Percentiles rank a stretch among this genome's conserved stretches.
Evolutionary conservation across 2,113 vertebrate species (phyloP).

Genomic region (Piprites chloris): DNA sequence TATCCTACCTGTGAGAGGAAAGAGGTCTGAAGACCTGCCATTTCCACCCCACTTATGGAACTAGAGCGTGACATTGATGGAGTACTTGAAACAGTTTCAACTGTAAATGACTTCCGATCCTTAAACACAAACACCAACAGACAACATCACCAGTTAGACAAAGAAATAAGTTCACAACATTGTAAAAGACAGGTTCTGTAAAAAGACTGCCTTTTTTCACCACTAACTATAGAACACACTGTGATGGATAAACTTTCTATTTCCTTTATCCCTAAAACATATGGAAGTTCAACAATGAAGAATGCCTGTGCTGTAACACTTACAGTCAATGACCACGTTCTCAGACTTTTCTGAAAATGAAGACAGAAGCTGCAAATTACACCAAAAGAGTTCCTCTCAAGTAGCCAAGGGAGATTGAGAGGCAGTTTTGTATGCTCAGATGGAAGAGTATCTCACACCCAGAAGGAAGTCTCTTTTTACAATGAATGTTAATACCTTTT

Average conservation of each 20-base stretch:
- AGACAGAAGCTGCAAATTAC: neutral
- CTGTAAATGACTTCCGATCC: slow-evolving; percentile 82
- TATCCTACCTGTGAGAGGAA: slow-evolving; percentile 84
- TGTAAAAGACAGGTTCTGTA: neutral
- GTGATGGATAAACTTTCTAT: neutral
- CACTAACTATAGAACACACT: neutral
- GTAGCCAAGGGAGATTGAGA: neutral
- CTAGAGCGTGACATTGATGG: slow-evolving; percentile 92
- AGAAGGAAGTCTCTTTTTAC: neutral
- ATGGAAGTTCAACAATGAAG: neutral
- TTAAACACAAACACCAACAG: slow-evolving; percentile 28
- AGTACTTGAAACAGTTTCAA: slow-evolving; percentile 86
- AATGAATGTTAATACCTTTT: neutral
- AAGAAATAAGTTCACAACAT: neutral
- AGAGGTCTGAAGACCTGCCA: slow-evolving; percentile 84
- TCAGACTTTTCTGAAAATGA: neutral
- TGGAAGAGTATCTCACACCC: neutral
- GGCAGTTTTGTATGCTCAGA: neutral
- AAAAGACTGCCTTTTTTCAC: neutral
- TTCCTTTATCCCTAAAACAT: neutral
- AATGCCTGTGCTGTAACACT: neutral
- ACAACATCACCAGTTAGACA: neutral
- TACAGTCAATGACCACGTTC: neutral
- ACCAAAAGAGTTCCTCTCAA: neutral
- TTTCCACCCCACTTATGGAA: slow-evolving; percentile 89